Conservation (phyloP, 1,140 invertebrate genomes). For the Aphelenchoides besseyi region DNA sequence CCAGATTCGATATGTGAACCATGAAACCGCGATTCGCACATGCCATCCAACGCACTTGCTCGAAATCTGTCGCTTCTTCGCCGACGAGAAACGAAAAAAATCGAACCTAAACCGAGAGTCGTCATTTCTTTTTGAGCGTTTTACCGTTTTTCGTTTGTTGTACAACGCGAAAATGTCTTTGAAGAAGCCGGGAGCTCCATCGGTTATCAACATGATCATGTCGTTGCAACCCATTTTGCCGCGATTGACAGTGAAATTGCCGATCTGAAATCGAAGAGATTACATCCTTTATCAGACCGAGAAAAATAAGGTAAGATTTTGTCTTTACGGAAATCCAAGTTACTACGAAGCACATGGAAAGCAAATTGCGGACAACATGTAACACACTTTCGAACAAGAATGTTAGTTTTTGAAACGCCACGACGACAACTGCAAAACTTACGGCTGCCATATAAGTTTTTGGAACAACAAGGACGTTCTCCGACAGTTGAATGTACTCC, state of each 20-base stretch:
- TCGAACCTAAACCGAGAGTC: slow-evolving; percentile 70
- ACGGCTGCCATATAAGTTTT: slow-evolving; percentile 47
- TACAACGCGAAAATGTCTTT: slow-evolving; percentile 83
- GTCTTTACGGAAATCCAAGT: neutral
- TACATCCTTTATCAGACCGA: slow-evolving; percentile 8
- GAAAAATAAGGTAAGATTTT: slow-evolving; percentile 17
- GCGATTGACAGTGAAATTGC: slow-evolving; percentile 44
- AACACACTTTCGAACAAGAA: no score
- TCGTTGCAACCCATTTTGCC: slow-evolving; percentile 74
- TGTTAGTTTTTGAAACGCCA: no score
- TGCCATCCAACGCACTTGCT: slow-evolving; percentile 92
- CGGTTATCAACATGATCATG: slow-evolving; percentile 96
- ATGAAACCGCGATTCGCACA: slow-evolving; percentile 84
- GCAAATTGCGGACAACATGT: no score
- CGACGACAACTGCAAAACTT: no score
- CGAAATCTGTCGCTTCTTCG: slow-evolving; percentile 82
- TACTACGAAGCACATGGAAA: neutral
- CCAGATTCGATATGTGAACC: slow-evolving; percentile 61
- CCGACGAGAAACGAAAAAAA: slow-evolving; percentile 97
- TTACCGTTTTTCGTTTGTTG: slow-evolving; percentile 71
- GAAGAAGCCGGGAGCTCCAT: slow-evolving; percentile 89
- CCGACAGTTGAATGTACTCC: slow-evolving; percentile 47
- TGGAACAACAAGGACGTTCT: slow-evolving; percentile 54
- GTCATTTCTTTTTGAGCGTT: neutral
- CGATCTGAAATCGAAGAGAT: slow-evolving; percentile 44